A percentile compares a stretch with the other conserved stretches of the same genome.
phyloP scores from a whole-genome alignment of 1,140 invertebrate genomes.

The Lepidotrigona ventralis region DNA sequence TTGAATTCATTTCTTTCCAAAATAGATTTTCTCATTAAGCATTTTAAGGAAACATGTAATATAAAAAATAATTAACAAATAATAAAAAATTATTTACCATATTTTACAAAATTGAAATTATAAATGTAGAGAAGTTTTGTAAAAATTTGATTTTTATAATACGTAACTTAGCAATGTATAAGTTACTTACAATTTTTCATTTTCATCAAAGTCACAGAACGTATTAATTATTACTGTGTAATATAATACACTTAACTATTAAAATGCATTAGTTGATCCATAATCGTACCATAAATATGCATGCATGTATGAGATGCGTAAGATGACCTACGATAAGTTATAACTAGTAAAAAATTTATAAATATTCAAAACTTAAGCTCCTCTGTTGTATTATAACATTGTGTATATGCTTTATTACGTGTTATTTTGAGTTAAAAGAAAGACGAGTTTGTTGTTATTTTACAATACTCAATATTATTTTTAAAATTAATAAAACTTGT shows the following conservation, averaged over 20 bases:
- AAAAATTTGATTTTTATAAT: neutral
- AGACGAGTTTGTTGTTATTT: conserved; percentile 26
- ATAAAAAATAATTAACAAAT: neutral
- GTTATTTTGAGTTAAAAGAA: conserved; percentile 22
- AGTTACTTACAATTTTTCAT: conserved; percentile 21
- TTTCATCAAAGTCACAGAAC: neutral
- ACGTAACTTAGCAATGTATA: neutral
- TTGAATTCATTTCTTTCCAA: neutral
- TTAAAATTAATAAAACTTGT: conserved; percentile 40
- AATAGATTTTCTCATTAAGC: neutral
- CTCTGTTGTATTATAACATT: conserved; percentile 10
- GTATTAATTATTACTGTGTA: conserved; percentile 53
- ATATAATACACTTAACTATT: conserved; percentile 33
- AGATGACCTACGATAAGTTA: neutral
- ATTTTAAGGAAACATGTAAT: neutral
- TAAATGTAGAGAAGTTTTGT: neutral
- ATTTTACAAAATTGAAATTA: neutral
- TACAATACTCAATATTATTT: conserved; percentile 46
- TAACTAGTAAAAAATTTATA: neutral
- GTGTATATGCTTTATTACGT: conserved; percentile 34
- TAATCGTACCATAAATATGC: neutral
- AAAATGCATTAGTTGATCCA: conserved; percentile 15
- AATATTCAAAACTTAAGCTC: neutral
- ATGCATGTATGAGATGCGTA: conserved; percentile 8
- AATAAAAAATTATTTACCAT: neutral